Percentiles rank a stretch among this genome's conserved stretches.
phyloP scores from a whole-genome alignment of 2,797 vertebrate genomes.

The Odontamblyopus lacepedii region DNA sequence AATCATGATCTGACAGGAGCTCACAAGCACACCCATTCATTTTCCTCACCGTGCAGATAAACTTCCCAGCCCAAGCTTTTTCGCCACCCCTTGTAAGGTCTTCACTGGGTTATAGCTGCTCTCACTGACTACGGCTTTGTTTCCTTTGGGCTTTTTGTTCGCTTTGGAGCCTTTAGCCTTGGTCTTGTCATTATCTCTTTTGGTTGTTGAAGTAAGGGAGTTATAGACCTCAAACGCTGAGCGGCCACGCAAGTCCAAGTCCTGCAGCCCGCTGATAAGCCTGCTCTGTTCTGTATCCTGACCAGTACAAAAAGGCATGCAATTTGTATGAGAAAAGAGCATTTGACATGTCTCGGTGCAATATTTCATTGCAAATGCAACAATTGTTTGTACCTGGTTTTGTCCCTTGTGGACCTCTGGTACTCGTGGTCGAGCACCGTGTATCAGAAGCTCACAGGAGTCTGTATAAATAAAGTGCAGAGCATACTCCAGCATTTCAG shows the following conservation, averaged over 20 bases:
- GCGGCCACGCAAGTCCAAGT: conserved; percentile 80
- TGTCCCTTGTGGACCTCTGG: conserved; percentile 32
- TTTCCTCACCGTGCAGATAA: conserved; percentile 86
- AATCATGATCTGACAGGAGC: background rate
- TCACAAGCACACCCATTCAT: background rate
- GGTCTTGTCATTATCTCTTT: conserved; percentile 80
- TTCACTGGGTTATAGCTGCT: conserved; percentile 85
- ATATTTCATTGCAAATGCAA: background rate
- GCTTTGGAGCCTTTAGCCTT: conserved; percentile 79
- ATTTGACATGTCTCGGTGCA: background rate
- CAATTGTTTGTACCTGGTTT: conserved; percentile 46
- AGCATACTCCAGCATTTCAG: conserved; percentile 86
- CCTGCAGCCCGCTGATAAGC: conserved; percentile 85
- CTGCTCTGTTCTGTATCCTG: conserved; percentile 78
- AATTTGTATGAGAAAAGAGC: conserved; percentile 17
- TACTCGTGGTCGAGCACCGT: conserved; percentile 80
- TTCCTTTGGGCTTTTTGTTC: conserved; percentile 81
- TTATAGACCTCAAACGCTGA: conserved; percentile 88
- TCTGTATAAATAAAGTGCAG: conserved; percentile 94
- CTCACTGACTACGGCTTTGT: conserved; percentile 53
- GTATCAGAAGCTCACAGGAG: conserved; percentile 89
- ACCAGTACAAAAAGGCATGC: conserved; percentile 22
- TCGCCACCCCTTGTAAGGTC: conserved; percentile 88
- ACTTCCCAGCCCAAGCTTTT: conserved; percentile 86
- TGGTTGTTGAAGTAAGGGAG: conserved; percentile 78